Evolutionary conservation across 2,888 invertebrate genomes (phyloP), one percentile per base, ranked within the genome.

Genomic region (Clusia tigrina): DNA sequence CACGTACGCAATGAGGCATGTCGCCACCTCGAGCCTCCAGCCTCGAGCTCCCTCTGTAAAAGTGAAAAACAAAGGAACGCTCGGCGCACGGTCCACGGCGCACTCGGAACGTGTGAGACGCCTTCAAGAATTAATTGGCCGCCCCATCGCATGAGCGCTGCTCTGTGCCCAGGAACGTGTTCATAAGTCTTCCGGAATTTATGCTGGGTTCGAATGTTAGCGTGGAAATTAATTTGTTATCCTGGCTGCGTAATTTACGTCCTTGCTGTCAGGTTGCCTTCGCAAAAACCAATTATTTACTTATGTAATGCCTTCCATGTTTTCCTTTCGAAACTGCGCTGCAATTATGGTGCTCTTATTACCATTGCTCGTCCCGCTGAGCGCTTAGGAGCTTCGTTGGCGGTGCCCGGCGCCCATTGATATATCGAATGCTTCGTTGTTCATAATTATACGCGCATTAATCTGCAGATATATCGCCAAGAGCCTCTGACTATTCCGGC

Each of bases 61-160:
- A n/a, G n/a, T n/a, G n/a, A n/a, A n/a, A n/a, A n/a, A n/a, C n/a
- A n/a, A n/a, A n/a, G n/a, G n/a, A n/a, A n/a, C n/a, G n/a, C n/a
- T n/a, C n/a, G n/a, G n/a, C n/a, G n/a, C n/a, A n/a, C n/a, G n/a
- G n/a, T n/a, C n/a, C n/a, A n/a, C n/a, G n/a, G n/a, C n/a, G n/a
- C n/a, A n/a, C n/a, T n/a, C n/a, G n/a, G n/a, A n/a, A n/a, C n/a
- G n/a, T 58, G 58, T 76, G 77, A 78, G n/a, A n/a, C n/a, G n/a
- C n/a, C 77, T 78, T 78, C 77, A 74, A 76, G 78, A 78, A 76
- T 76, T 76, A 76, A 76, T 76, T 76, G 76, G 76, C 72, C n/a
- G n/a, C n/a, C n/a, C 72, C 77, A 78, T 75, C 76, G 72, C 15
- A 51, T 46, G 48, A 23, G 2, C 42, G 24, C n/a, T n/a, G n/a